These are phyloP conservation scores for Lordiphosa fenestrarum DNA, from an alignment of 2,888 invertebrate species.

Conservation along the genomic window DNA sequence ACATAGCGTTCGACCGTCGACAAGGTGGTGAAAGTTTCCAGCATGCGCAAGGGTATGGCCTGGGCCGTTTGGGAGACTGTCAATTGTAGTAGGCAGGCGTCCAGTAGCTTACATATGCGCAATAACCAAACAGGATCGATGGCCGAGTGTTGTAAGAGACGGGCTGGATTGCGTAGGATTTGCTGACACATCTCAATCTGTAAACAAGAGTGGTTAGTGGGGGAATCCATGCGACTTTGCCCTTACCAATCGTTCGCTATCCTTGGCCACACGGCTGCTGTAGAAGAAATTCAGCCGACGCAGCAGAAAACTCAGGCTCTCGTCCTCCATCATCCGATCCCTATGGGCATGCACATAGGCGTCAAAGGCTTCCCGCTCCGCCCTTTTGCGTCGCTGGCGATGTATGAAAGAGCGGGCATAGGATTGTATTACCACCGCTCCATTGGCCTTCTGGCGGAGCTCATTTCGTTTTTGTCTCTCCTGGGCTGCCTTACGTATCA, in stretches of 20 bases:
- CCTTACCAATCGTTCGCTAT: slow-evolving; percentile 85
- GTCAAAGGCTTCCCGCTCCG: slow-evolving; percentile 87
- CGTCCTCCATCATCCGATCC: slow-evolving; percentile 80
- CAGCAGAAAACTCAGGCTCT: slow-evolving; percentile 82
- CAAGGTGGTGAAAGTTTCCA: slow-evolving; percentile 87
- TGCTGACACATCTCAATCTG: slow-evolving; percentile 80
- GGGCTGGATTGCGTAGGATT: slow-evolving; percentile 76
- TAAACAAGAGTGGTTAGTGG: neutral
- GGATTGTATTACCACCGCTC: slow-evolving; percentile 91
- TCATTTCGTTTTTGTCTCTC: slow-evolving; percentile 94
- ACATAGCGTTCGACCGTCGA: slow-evolving; percentile 77
- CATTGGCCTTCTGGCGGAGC: slow-evolving; percentile 86
- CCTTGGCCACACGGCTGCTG: slow-evolving; percentile 82
- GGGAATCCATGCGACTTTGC: neutral
- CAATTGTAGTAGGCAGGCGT: slow-evolving; percentile 78
- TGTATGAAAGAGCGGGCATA: slow-evolving; percentile 88
- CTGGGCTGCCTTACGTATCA: slow-evolving; percentile 88
- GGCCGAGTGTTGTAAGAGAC: slow-evolving; percentile 75
- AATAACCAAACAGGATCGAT: slow-evolving; percentile 77
- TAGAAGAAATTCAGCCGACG: slow-evolving; percentile 89
- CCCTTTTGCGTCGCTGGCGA: slow-evolving; percentile 85
- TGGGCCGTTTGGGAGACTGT: slow-evolving; percentile 78
- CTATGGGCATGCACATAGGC: slow-evolving; percentile 80
- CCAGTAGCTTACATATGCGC: slow-evolving; percentile 78
- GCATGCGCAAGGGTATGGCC: slow-evolving; percentile 88